Base-by-base conservation (phyloP, 2,113 vertebrate species). In the Tympanuchus pallidicinctus region DNA sequence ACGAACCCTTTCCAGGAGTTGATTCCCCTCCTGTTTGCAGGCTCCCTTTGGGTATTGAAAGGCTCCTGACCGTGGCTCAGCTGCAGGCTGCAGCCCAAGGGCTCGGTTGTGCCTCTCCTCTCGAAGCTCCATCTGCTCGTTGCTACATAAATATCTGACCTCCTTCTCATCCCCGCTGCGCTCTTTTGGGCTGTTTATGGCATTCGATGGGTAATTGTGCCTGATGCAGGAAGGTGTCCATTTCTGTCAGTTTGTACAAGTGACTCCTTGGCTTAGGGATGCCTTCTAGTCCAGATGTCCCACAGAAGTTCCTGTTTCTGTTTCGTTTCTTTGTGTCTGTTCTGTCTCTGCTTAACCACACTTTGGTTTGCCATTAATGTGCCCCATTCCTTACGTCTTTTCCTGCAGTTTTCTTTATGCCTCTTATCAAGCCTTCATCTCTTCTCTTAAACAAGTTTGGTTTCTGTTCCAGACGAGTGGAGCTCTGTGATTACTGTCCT, bases 101-200 rank as follows among this genome's bases (percentile, higher is more conserved):
- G 16, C 27, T 21, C 4, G 0, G 5, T 14, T n/a, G 16, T 16
- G 3, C 28, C 64, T 10, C 18, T n/a, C 50, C 34, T 11, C 0
- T 3, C 5, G 1, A 1, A 3, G 13, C 57, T 30, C 40, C 30
- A 28, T 13, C 66, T 47, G 36, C 22, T 60, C 57, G 16, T 22
- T 52, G 9, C 52, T 27, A 6, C 47, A 5, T 8, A 25, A 78
- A 34, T 14, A 18, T 4, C 82, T 69, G 83, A 69, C 65, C 75
- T 69, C 47, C 11, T 57, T 30, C 48, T 30, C 22, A 6, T 43
- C 48, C 56, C 61, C 4, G 54, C 79, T 47, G 47, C 10, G 72
- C 48, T 72, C 64, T 11, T 20, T 1, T 30, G 4, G 40, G 78
- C 42, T 8, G 6, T 28, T 48, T 18, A 24, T 65, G 70, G 80